Base-by-base conservation (phyloP, 2,113 vertebrate species). In the Indicator indicator region DNA sequence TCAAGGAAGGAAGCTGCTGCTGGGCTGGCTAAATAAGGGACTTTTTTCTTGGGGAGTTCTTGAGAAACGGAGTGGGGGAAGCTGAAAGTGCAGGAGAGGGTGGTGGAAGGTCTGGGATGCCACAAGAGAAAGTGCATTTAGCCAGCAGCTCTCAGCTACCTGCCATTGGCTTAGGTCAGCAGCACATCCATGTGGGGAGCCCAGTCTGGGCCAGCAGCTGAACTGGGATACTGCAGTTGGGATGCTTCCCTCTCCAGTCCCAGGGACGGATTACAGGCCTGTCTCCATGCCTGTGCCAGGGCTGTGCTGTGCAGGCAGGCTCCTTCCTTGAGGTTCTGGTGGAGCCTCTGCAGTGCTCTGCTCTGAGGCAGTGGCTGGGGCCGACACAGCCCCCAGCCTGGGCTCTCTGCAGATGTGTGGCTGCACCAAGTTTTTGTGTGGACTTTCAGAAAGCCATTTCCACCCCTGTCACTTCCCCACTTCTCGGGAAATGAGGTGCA, bases 221-320 rank as follows among this genome's bases (percentile, higher is more conserved):
- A 64, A 36, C 50, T 23, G 50, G 50, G 82, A 6, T 70, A 21
- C 67, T 0, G 3, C 69, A 44, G 30, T 44, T 3, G 0, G 14
- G 10, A 5, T 58, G 48, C 44, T 86, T 60, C 54, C 18, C 40
- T 65, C 19, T 73, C 54, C 58, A 56, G 26, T 62, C 58, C 68
- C 50, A 65, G 42, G 55, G 50, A 40, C 16, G 30, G 58, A 42
- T 77, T 40, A 68, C n/a, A 55, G 18, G 46, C 19, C 12, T 16
- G 30, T 82, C 33, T n/a, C 71, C 2, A 0, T 6, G 6, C n/a
- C 33, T 4, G 1, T 54, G 30, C n/a, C 3, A 1, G 50, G 36
- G 20, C 65, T 32, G 68, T 50, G 62, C 30, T 4, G 38, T 27
- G 54, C 52, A 30, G 30, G 10, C 28, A 20, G n/a, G n/a, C 42